phyloP scores from a whole-genome alignment of 2,888 invertebrate genomes.

The Cantharis rufa region DNA sequence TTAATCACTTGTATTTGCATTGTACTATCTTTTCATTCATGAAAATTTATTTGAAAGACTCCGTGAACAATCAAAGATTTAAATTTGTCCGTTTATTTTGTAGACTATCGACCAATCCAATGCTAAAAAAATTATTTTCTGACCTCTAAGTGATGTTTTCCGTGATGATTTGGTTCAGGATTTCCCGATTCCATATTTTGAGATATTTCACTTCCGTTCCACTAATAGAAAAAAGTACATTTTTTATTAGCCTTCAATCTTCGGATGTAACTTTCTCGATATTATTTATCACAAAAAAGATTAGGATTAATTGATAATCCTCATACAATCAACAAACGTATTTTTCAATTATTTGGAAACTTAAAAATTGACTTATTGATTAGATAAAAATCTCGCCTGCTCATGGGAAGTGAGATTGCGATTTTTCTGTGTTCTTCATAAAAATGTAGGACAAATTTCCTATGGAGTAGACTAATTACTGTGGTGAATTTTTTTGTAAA shows the following conservation, averaged over 20 bases:
- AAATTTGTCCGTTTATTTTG: too few species aligned
- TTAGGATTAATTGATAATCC: background rate
- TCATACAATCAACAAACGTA: background rate
- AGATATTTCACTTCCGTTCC: background rate
- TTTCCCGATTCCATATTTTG: background rate
- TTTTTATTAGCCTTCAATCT: background rate
- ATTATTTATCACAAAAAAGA: background rate
- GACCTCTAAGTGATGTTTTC: background rate
- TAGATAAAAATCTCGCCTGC: background rate
- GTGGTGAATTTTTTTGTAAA: background rate
- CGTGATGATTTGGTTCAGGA: background rate
- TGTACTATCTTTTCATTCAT: background rate
- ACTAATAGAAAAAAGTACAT: background rate
- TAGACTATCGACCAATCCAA: background rate
- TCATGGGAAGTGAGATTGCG: background rate
- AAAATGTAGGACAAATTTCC: background rate
- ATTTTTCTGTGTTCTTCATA: background rate
- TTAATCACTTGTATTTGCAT: background rate
- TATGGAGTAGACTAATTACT: background rate
- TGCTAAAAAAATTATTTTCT: background rate
- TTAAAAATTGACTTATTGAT: background rate
- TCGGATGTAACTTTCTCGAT: background rate
- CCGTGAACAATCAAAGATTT: background rate
- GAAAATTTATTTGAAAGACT: background rate
- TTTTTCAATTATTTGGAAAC: background rate